phyloP scores from a whole-genome alignment of 2,113 vertebrate species.

The Salvelinus alpinus region DNA sequence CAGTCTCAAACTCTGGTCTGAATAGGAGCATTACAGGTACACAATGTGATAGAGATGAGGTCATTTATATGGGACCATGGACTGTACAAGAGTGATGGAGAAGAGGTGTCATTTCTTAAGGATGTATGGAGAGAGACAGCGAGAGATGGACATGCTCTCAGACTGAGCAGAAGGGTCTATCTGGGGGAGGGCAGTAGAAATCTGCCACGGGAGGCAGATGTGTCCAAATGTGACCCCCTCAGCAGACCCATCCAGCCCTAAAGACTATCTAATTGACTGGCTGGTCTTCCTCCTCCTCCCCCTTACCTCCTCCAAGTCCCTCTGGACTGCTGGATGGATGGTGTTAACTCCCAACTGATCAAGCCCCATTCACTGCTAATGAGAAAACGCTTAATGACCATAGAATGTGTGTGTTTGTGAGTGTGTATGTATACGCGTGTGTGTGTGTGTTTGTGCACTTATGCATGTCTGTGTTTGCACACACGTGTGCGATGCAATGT shows the following conservation, averaged over 20 bases:
- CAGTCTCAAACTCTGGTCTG: not conserved
- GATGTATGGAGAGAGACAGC: conserved; percentile 34
- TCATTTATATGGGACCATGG: not conserved
- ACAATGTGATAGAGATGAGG: too few relatives aligned
- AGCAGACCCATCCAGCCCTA: conserved; percentile 68
- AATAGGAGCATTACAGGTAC: too few relatives aligned
- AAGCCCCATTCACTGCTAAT: conserved; percentile 68
- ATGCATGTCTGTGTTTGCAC: conserved; percentile 28
- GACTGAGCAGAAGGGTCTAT: conserved; percentile 54
- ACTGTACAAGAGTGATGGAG: not conserved
- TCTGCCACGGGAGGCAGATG: conserved; percentile 71
- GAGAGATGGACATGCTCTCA: conserved; percentile 27
- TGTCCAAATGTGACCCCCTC: conserved; percentile 73
- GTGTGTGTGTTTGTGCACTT: conserved; percentile 22
- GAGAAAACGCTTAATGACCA: conserved; percentile 70
- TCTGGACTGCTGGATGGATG: conserved; percentile 63
- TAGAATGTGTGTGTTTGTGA: conserved; percentile 37
- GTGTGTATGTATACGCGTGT: conserved; percentile 9
- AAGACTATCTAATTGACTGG: conserved; percentile 74
- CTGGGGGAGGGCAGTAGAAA: conserved; percentile 55
- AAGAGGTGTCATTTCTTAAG: not conserved
- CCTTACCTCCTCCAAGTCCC: conserved; percentile 39
- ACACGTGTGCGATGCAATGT: not conserved
- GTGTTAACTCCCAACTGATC: conserved; percentile 67
- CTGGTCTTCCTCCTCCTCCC: conserved; percentile 45